phyloP scores from a whole-genome alignment of 2,888 invertebrate species.

The Pandemis corylana region DNA sequence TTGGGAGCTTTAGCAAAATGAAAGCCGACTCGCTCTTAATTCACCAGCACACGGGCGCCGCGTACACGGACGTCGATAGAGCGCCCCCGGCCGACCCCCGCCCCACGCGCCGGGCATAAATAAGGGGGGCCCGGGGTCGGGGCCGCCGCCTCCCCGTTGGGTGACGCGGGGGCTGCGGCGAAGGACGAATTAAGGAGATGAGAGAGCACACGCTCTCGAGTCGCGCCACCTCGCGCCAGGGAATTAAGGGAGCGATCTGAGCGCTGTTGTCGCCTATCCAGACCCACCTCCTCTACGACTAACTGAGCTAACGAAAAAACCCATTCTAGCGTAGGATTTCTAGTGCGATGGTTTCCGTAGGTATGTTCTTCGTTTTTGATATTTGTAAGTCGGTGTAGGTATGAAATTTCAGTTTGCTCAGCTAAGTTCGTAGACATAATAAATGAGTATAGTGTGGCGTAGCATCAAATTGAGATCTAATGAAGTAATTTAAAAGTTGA shows the following conservation, averaged over 20 bases:
- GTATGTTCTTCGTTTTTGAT: neutral
- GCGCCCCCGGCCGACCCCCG: slow-evolving; percentile 61
- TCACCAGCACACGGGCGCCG: slow-evolving; percentile 78
- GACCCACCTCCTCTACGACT: slow-evolving; percentile 34
- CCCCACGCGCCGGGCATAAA: slow-evolving; percentile 72
- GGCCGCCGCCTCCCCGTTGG: slow-evolving; percentile 64
- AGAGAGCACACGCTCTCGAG: slow-evolving; percentile 84
- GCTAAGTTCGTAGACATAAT: neutral
- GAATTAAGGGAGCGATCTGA: slow-evolving; percentile 69
- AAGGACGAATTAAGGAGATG: slow-evolving; percentile 86
- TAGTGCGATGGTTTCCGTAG: slow-evolving; percentile 30
- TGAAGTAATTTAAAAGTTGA: slow-evolving; percentile 10
- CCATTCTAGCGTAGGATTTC: slow-evolving; percentile 26
- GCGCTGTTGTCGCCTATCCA: slow-evolving; percentile 42
- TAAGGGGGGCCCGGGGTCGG: slow-evolving; percentile 80
- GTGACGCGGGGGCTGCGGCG: slow-evolving; percentile 76
- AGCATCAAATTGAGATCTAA: neutral
- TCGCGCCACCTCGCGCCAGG: slow-evolving; percentile 76
- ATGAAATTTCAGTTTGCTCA: neutral
- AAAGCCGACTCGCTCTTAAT: slow-evolving; percentile 85
- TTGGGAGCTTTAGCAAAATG: slow-evolving; percentile 84
- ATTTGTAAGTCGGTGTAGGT: neutral
- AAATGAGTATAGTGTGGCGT: neutral
- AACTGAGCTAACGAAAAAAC: slow-evolving; percentile 39
- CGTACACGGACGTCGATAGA: slow-evolving; percentile 72